Evolutionary conservation across 2,888 invertebrate species (phyloP), one percentile per base, ranked within the genome.

Genomic region (Agrotis ipsilon): DNA sequence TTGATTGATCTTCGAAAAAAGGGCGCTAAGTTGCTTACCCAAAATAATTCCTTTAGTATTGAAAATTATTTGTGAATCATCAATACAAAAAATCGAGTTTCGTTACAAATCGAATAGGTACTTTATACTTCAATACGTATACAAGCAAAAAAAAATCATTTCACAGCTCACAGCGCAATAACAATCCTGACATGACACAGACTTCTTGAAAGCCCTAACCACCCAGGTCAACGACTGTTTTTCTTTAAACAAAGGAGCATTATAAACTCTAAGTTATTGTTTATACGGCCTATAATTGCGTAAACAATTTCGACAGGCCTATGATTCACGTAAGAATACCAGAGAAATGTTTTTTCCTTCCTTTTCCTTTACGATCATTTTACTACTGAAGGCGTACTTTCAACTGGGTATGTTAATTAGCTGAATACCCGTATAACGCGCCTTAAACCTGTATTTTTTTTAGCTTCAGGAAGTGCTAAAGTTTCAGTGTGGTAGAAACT

Each of bases 351-450:
- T 39, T n/a, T 27, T 60, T 77, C 71, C 71, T 82, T 82, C 63
- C 57, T 72, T 76, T 75, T 67, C 46, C 49, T 83, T 80, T 77
- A 78, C 78, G 78, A 78, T 68, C 24, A 52, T 81, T 82, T 82
- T 82, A 81, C 43, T 66, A 63, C 65, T 54, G 18, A 55, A 67
- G 39, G 59, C n/a, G 63, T 68, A 55, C 60, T 72, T 82, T 78
- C 71, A 69, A 48, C 58, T 46, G 59, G 63, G 70, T 70, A 77
- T 81, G 24, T 81, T 77, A 77, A 83, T 81, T 68, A 73, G 71
- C 48, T 24, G 58, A 52, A 70, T 74, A 78, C 73, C 62, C 45
- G 58, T 55, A 70, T 65, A 74, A 39, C 68, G 51, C 49, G 49
- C 59, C 24, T 46, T 80, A 72, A 75, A 68, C 69, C 67, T 59